phyloP scores from a whole-genome alignment of 2,797 vertebrate genomes.

The Glyptemys insculpta region DNA sequence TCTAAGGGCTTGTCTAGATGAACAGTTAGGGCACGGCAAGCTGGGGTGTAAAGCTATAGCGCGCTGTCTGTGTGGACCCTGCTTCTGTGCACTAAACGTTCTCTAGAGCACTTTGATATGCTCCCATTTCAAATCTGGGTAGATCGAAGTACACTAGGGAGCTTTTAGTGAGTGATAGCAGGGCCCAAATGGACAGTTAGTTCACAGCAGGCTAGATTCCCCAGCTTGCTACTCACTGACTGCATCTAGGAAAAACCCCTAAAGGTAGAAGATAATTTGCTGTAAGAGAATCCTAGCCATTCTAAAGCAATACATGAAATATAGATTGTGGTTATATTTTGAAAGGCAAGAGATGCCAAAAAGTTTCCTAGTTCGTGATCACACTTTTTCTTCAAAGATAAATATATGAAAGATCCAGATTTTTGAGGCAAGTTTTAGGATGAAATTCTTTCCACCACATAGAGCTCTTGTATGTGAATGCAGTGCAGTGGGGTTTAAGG shows the following conservation, averaged over 20 bases:
- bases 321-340: not conserved
- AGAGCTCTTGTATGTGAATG: not conserved
- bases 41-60: too few relatives aligned
- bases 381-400: not conserved
- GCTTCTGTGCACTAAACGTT: not conserved
- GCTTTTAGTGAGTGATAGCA: not conserved
- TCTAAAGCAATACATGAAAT: not conserved
- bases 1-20: too few relatives aligned
- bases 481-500: not conserved
- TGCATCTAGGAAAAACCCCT: not conserved
- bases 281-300: not conserved
- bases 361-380: not conserved
- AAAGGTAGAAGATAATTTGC: not conserved
- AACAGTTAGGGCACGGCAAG: too few relatives aligned
- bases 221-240: too few relatives aligned
- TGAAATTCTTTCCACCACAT: not conserved
- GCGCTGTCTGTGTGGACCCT: not conserved
- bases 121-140: not conserved
- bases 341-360: not conserved
- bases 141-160: not conserved
- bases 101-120: not conserved
- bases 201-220: not conserved
- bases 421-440: not conserved
- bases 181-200: not conserved
- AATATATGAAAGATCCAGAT: not conserved